A percentile compares a stretch with the other conserved stretches of the same genome.
Evolutionary conservation across 2,888 invertebrate species (phyloP).

Genomic region (Lasioglossum pauxillum): DNA sequence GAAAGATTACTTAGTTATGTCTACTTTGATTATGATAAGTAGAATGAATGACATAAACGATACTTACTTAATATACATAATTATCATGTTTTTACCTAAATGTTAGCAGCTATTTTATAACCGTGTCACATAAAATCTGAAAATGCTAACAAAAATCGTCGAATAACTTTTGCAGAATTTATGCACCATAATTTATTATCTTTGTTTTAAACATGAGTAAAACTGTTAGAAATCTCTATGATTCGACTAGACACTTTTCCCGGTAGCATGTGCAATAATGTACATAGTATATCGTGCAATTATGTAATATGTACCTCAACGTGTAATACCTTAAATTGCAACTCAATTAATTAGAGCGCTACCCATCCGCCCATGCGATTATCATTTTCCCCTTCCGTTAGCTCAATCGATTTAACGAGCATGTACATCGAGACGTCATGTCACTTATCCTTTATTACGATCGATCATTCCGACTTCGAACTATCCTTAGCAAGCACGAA

Average conservation of each 20-base stretch:
- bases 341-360: conserved; percentile 41
- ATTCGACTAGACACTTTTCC: neutral
- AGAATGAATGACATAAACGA: too few relatives aligned
- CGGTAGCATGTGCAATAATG: neutral
- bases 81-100: too few relatives aligned
- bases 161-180: neutral
- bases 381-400: neutral
- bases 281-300: neutral
- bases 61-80: too few relatives aligned
- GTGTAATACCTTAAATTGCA: neutral
- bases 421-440: conserved; percentile 39
- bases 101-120: too few relatives aligned
- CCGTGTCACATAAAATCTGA: neutral
- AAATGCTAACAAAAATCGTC: neutral
- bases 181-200: neutral
- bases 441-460: conserved; percentile 48
- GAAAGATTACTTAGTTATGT: too few relatives aligned
- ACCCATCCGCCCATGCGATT: neutral
- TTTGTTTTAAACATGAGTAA: neutral
- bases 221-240: neutral
- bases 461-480: conserved; percentile 37
- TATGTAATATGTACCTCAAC: neutral
- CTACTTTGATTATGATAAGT: too few relatives aligned
- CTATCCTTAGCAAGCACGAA: neutral
- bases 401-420: conserved; percentile 39